Percentiles rank a stretch among this genome's conserved stretches.
These are phyloP conservation scores for Neomonachus schauinslandi DNA, from an alignment of 2,113 vertebrate species.

Conservation along the genomic window DNA sequence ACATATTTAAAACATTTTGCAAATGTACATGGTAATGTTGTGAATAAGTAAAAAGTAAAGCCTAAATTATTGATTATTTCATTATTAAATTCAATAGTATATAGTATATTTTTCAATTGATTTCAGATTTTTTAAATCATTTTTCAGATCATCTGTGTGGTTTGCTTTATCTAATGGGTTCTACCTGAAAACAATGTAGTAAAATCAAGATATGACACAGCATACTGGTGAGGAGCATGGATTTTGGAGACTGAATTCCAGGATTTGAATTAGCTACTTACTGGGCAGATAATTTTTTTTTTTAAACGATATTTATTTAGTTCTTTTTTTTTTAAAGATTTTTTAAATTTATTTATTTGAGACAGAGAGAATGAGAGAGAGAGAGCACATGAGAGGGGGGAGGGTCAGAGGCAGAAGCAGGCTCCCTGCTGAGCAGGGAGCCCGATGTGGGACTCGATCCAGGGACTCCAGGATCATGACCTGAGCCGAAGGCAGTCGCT, in stretches of 20 bases:
- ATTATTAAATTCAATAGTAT: slow-evolving; percentile 34
- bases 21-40: slow-evolving; percentile 10
- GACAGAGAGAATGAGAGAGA: too few species aligned
- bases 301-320: too few species aligned
- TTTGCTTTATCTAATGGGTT: slow-evolving; percentile 54
- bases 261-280: neutral
- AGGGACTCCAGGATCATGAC: too few species aligned
- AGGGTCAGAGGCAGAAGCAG: too few species aligned
- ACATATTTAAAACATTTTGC: neutral
- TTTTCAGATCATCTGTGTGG: slow-evolving; percentile 64
- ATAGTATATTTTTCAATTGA: slow-evolving; percentile 61
- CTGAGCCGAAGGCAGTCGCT: too few species aligned
- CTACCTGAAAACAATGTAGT: neutral
- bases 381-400: too few species aligned
- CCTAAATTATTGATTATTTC: slow-evolving; percentile 71
- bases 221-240: neutral
- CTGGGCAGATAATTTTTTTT: slow-evolving; percentile 21
- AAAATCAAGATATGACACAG: slow-evolving; percentile 39
- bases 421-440: too few species aligned
- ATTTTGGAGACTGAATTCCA: neutral
- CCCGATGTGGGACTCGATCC: too few species aligned
- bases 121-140: slow-evolving; percentile 75
- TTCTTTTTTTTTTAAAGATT: too few species aligned
- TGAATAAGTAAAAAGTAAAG: slow-evolving; percentile 67
- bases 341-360: too few species aligned